Evolutionary conservation across 1,140 invertebrate genomes (phyloP).

Genomic region (Rhyacophila brunnea): DNA sequence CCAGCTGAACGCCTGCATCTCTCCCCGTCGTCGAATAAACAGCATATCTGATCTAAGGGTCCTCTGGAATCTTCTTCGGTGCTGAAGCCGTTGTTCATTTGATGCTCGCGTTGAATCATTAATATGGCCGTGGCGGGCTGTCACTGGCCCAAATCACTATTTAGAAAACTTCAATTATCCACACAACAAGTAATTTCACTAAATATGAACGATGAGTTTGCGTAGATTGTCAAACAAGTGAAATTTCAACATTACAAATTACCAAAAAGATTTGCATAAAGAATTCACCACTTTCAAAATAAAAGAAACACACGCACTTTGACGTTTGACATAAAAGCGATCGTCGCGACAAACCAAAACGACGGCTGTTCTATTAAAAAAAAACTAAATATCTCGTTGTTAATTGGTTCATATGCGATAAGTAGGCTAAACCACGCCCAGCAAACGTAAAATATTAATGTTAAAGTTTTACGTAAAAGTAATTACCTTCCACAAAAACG

Average conservation of each 20-base stretch:
- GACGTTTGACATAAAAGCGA: slow-evolving; percentile 24
- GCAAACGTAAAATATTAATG: not conserved
- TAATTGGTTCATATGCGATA: slow-evolving; percentile 20
- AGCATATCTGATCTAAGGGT: slow-evolving; percentile 87
- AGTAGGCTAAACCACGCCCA: slow-evolving; percentile 16
- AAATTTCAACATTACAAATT: too few species aligned
- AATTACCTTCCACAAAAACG: too few species aligned
- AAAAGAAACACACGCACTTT: slow-evolving; percentile 1
- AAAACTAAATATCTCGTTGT: slow-evolving; percentile 17
- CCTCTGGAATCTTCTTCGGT: slow-evolving; percentile 86
- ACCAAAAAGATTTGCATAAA: not conserved
- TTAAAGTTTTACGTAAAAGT: too few species aligned
- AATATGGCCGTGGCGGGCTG: slow-evolving; percentile 2
- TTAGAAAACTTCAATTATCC: too few species aligned
- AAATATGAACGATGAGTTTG: too few species aligned
- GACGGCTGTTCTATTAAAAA: slow-evolving; percentile 17
- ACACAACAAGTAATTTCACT: too few species aligned
- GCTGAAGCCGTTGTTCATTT: slow-evolving; percentile 76
- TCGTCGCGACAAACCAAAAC: slow-evolving; percentile 10
- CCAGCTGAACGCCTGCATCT: slow-evolving; percentile 85
- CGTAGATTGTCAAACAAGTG: too few species aligned
- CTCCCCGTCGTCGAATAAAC: slow-evolving; percentile 86
- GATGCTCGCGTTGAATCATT: slow-evolving; percentile 56
- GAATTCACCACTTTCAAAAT: not conserved
- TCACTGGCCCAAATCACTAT: too few species aligned